A percentile compares a stretch with the other conserved stretches of the same genome.
These are phyloP conservation scores for Volucella inflata DNA, from an alignment of 2,888 invertebrate genomes.

Conservation along the genomic window DNA sequence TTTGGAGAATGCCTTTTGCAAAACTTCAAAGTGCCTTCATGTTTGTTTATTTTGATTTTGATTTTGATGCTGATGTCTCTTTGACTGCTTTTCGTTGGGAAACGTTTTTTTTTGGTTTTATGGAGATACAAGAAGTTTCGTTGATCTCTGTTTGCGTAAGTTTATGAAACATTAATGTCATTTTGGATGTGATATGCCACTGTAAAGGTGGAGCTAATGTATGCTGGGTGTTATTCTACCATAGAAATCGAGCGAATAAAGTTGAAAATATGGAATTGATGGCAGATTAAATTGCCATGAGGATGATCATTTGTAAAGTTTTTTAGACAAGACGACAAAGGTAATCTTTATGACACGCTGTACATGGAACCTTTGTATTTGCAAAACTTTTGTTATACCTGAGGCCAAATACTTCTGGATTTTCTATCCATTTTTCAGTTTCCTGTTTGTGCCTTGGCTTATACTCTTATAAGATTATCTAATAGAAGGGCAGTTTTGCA, in stretches of 20 bases:
- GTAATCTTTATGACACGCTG: too few species aligned
- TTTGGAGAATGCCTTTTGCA: conserved; percentile 57
- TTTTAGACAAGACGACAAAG: too few species aligned
- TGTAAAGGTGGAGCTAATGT: conserved; percentile 19
- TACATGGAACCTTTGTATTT: too few species aligned
- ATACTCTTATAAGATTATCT: too few species aligned
- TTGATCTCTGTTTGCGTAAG: conserved; percentile 8
- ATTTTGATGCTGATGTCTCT: conserved; percentile 43
- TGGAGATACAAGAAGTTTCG: conserved; percentile 1
- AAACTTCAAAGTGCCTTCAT: conserved; percentile 66
- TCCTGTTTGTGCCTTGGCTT: too few species aligned
- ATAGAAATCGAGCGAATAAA: background rate
- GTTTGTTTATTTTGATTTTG: conserved; percentile 32
- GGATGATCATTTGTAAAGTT: too few species aligned
- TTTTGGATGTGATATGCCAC: conserved; percentile 9
- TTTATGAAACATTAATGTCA: conserved; percentile 3
- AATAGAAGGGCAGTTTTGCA: too few species aligned
- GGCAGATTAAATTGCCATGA: background rate
- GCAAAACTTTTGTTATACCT: too few species aligned
- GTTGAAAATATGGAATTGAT: background rate
- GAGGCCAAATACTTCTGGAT: too few species aligned
- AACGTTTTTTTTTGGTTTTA: conserved; percentile 53
- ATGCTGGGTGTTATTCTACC: conserved; percentile 1
- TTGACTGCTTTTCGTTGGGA: conserved; percentile 50
- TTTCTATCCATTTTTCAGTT: too few species aligned